phyloP scores from a whole-genome alignment of 1,140 invertebrate genomes.

The Drosophila cardini region DNA sequence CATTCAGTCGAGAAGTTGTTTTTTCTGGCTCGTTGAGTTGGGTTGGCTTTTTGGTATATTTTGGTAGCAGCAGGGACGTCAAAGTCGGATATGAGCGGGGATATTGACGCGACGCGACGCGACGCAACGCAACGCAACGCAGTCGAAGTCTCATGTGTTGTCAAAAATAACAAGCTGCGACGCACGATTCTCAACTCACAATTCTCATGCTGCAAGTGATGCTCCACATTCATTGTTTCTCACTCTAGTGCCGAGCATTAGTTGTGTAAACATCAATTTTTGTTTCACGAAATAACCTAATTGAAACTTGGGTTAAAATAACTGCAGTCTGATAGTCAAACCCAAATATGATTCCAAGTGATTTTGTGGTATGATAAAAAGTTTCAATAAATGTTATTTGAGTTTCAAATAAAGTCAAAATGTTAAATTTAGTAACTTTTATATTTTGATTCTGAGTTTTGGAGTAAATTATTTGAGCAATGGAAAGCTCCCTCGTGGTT shows the following conservation, averaged over 20 bases:
- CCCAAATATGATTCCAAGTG: too few species aligned
- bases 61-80: too few species aligned
- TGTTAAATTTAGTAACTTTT: too few species aligned
- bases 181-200: slow-evolving; percentile 46
- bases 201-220: slow-evolving; percentile 19
- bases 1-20: slow-evolving; percentile 69
- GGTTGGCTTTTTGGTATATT: slow-evolving; percentile 14
- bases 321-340: neutral
- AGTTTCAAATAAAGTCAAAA: too few species aligned
- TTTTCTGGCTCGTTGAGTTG: slow-evolving; percentile 55
- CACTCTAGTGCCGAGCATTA: slow-evolving; percentile 44
- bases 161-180: slow-evolving; percentile 70
- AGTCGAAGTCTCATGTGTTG: slow-evolving; percentile 65
- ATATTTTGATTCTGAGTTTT: too few species aligned
- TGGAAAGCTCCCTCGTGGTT: too few species aligned
- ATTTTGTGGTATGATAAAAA: neutral
- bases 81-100: too few species aligned
- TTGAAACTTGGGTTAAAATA: neutral
- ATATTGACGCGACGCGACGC: neutral
- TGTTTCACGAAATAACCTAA: slow-evolving; percentile 11
- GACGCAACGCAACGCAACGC: neutral
- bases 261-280: slow-evolving; percentile 21
- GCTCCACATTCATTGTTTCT: slow-evolving; percentile 52
- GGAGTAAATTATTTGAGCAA: too few species aligned
- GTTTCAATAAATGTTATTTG: too few species aligned